Base-by-base conservation (phyloP, 2,797 vertebrate species). In the Acomys russatus region DNA sequence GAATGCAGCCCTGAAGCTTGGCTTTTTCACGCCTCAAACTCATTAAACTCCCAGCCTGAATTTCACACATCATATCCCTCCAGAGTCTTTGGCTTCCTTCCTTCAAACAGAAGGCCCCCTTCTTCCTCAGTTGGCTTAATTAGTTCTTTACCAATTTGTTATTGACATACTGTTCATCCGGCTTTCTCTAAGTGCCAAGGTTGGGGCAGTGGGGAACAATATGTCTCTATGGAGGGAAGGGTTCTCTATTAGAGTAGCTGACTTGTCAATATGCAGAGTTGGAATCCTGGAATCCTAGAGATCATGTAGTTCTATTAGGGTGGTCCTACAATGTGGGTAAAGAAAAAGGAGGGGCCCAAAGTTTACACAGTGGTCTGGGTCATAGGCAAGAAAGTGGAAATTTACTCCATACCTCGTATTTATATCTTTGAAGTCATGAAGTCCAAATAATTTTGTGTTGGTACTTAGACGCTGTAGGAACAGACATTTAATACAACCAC, bases 21-120 rank as follows among this genome's bases (percentile, higher is more conserved):
- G 91, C 91, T 96, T 98, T 98, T 99, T 99, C 98, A 98, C 98
- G 93, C 98, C 98, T 99, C 97, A 98, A 97, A 92, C 98, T 98
- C 98, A 98, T 98, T 98, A 98, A 98, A 98, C 96, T 97, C 97
- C 95, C 66, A 76, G 96, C 95, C 98, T 98, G 91, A 96, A 97
- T 98, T 97, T 97, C 97, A 94, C 97, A 97, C 96, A 33, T 96
- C 94, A 33, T 0, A 54, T 97, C 93, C 17, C 15, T 89, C 96
- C 1, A 51, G 0, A 95, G 84, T 25, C 95, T 82, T 77, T 96
- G 97, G 97, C 68, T 97, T 98, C 96, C 96, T 97, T 97, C 93
- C 96, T 98, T 95, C 94, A 88, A 97, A 73, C 8, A 91, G 90
- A 86, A n/a, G 83, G 61, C 44, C 25, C 56, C 88, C 91, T 89